A percentile compares a stretch with the other conserved stretches of the same genome.
phyloP scores from a whole-genome alignment of 2,113 vertebrate genomes.

The Carettochelys insculpta region DNA sequence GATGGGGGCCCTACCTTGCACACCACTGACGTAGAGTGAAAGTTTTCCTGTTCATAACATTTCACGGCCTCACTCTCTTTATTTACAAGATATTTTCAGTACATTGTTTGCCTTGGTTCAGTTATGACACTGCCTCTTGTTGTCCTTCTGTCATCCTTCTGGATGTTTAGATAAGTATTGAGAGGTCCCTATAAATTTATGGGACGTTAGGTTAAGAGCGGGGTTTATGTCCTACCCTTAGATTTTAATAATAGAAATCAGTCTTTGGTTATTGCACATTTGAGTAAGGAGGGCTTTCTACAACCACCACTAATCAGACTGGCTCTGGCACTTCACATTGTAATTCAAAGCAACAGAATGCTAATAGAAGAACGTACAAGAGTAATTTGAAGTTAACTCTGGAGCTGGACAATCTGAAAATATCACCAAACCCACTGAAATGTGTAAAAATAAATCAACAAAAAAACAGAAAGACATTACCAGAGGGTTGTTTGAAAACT shows the following conservation, averaged over 20 bases:
- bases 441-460: background rate
- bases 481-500: background rate
- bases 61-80: background rate
- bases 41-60: background rate
- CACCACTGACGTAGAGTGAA: no score
- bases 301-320: background rate
- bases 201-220: background rate
- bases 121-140: background rate
- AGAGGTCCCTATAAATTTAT: background rate
- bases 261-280: background rate
- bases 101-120: background rate
- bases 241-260: background rate
- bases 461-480: background rate
- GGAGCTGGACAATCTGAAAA: background rate
- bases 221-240: background rate
- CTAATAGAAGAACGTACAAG: background rate
- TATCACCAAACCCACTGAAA: background rate
- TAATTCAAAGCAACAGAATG: conserved; percentile 15
- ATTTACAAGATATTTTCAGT: background rate
- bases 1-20: no score
- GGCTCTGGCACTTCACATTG: conserved; percentile 24
- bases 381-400: conserved; percentile 21
- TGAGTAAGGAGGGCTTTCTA: background rate
- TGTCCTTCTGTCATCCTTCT: background rate
- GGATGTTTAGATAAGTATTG: background rate